phyloP scores from a whole-genome alignment of 2,113 vertebrate genomes.

The Mormyrus iriodes region DNA sequence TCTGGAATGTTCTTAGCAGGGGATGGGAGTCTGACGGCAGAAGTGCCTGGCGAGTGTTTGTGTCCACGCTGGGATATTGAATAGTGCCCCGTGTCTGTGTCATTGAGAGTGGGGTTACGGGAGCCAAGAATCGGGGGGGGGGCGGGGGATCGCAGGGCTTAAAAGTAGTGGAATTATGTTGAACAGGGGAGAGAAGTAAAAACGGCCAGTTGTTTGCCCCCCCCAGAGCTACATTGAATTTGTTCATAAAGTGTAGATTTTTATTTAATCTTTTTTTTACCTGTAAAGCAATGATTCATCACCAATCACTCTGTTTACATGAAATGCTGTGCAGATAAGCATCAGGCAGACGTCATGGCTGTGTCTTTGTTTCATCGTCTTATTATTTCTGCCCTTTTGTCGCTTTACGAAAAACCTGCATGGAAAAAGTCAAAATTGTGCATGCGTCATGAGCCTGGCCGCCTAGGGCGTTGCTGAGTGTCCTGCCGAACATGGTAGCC shows the following conservation, averaged over 20 bases:
- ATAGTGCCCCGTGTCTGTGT: neutral
- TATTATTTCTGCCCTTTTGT: neutral
- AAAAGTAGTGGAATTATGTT: neutral
- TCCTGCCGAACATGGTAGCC: neutral
- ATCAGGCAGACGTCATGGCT: neutral
- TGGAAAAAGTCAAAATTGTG: neutral
- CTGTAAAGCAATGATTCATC: neutral
- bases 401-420: neutral
- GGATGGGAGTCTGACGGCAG: neutral
- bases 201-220: neutral
- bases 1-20: neutral
- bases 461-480: neutral
- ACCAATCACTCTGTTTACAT: neutral
- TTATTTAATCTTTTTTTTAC: neutral
- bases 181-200: neutral
- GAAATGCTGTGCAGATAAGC: neutral
- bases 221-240: neutral
- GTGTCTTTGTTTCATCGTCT: no score
- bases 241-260: neutral
- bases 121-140: neutral
- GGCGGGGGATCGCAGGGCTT: neutral
- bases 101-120: neutral
- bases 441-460: neutral
- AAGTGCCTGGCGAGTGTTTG: no score
- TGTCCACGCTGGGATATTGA: neutral